phyloP scores from a whole-genome alignment of 2,888 invertebrate genomes.

The Adelognathus sp. region DNA sequence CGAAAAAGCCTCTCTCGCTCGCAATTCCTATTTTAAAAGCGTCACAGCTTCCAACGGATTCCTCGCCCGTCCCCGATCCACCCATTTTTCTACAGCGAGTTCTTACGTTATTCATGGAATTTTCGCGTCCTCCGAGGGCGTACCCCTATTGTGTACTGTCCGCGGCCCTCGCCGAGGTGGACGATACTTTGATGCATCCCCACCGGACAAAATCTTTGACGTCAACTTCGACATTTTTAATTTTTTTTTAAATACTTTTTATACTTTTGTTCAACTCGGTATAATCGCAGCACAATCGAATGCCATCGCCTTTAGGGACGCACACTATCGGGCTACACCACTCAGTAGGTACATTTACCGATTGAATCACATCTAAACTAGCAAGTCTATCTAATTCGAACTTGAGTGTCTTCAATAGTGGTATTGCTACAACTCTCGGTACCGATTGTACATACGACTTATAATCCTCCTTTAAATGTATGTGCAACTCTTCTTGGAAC shows the following conservation, averaged over 20 bases:
- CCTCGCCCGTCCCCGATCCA: conserved; percentile 53
- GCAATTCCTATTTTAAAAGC: conserved; percentile 59
- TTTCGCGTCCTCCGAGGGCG: neutral
- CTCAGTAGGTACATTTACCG: no score
- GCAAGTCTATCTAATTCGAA: no score
- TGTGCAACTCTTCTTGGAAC: no score
- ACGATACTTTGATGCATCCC: neutral
- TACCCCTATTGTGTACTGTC: neutral
- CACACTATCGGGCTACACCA: no score
- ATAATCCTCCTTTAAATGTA: no score
- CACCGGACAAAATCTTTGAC: neutral
- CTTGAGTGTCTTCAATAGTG: no score
- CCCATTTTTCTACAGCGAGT: conserved; percentile 14
- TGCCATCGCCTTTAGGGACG: no score
- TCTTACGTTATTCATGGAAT: conserved; percentile 48
- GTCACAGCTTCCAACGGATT: conserved; percentile 51
- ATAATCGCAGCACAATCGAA: no score
- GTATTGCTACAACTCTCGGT: no score
- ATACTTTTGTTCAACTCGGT: no score
- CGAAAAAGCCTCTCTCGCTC: conserved; percentile 61
- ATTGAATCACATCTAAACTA: no score
- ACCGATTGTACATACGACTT: no score
- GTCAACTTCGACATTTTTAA: neutral
- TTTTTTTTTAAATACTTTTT: neutral
- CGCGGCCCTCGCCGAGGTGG: neutral